Base-by-base conservation (phyloP, 2,888 invertebrate genomes). In the Apoderus coryli region DNA sequence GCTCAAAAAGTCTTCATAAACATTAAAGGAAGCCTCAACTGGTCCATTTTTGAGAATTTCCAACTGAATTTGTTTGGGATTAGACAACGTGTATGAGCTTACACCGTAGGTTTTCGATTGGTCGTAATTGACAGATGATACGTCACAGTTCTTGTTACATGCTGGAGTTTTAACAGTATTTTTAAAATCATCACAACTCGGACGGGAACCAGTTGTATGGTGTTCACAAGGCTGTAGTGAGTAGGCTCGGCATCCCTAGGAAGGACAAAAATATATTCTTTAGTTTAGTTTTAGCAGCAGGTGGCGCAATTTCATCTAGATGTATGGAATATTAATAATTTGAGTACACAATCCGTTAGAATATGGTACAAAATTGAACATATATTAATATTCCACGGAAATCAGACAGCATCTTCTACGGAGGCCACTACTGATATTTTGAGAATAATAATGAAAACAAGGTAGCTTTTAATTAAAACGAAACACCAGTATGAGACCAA, bases 11-110 rank as follows among this genome's bases (percentile, higher is more conserved):
- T 88, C 86, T 15, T 72, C 67, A 45, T 78, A 88, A 2, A 88
- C 86, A 1, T 72, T 74, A 48, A 85, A 84, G 2, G 79, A 78
- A 2, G 67, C 85, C 59, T 84, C 85, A 1, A 85, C 82, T 3
- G 88, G 85, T 5, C 84, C 86, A 50, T 84, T 74, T 23, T 62
- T 68, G 60, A 24, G 5, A 5, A 9, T 5, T 6, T 24, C 10
- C n/a, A 24, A 10, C 10, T 24, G 24, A 10, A 24, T 24, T 10
- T 24, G 7, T 10, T 24, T 24, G 6, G 10, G 7, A 10, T 10
- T 6, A 7, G 6, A 5, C 6, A 19, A n/a, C n/a, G 19, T n/a
- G 19, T 19, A 19, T 7, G 19, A n/a, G 6, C n/a, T n/a, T 19
- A 7, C 19, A 7, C 19, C 19, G 19, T 7, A 19, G 19, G 19